A percentile compares a stretch with the other conserved stretches of the same genome.
These are phyloP conservation scores for Apis dorsata DNA, from an alignment of 1,140 invertebrate genomes.

Conservation along the genomic window DNA sequence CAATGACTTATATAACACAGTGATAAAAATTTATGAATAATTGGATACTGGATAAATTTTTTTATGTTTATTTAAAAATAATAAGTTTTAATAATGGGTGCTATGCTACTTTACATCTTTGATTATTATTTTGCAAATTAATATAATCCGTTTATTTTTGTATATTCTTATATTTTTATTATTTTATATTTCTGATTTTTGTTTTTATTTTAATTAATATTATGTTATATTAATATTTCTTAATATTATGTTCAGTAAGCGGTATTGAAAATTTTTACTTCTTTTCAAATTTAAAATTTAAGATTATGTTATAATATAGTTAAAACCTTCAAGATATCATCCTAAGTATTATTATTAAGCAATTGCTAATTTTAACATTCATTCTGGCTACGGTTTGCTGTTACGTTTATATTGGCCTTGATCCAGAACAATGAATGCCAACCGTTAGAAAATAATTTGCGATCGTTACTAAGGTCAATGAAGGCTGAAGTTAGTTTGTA, in stretches of 20 bases:
- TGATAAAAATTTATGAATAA: not conserved
- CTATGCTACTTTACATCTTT: not conserved
- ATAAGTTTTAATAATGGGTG: not conserved
- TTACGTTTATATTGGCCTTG: constrained; percentile 69
- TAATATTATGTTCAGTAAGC: not conserved
- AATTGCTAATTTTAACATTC: constrained; percentile 73
- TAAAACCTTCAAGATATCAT: constrained; percentile 16
- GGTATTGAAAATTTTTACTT: not conserved
- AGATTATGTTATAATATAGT: not conserved
- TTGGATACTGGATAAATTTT: not conserved
- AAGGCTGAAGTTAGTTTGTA: constrained; percentile 69
- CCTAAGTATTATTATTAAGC: constrained; percentile 68
- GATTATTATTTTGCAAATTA: not conserved
- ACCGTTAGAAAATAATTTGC: constrained; percentile 68
- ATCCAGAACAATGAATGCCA: constrained; percentile 71
- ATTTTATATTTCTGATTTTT: not conserved
- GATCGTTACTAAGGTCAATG: constrained; percentile 73
- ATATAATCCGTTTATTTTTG: not conserved
- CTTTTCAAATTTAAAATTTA: not conserved
- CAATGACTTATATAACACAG: not conserved
- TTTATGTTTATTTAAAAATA: not conserved
- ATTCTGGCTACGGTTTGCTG: constrained; percentile 63
- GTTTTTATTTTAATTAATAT: not conserved
- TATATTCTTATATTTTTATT: not conserved
- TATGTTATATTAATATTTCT: not conserved